Evolutionary conservation across 2,113 vertebrate species (phyloP).

Genomic region (Bos javanicus): DNA sequence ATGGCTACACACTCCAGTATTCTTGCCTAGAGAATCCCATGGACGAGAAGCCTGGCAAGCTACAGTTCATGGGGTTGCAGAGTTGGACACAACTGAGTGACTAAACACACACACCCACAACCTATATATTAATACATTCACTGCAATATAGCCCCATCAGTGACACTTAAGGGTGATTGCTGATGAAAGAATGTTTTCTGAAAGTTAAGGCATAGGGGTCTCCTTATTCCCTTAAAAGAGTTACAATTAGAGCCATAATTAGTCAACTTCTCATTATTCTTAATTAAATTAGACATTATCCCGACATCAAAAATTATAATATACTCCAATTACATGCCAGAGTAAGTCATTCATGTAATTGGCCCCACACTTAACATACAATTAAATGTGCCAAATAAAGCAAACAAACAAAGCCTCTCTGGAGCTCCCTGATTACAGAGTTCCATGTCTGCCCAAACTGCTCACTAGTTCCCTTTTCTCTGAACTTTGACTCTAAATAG

Average conservation of each 20-base stretch:
- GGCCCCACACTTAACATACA: not conserved
- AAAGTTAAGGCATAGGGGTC: not conserved
- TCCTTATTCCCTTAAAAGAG: not conserved
- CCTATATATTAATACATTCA: not conserved
- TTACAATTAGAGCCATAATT: constrained; percentile 29
- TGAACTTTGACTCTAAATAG: not conserved
- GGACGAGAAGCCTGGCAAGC: not conserved
- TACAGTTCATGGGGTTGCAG: not conserved
- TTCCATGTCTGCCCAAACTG: not conserved
- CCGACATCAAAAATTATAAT: not conserved
- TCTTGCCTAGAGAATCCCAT: not conserved
- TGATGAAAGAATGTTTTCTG: not conserved
- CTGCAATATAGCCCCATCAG: not conserved
- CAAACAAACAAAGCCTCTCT: not conserved
- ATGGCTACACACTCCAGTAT: not conserved
- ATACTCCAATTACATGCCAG: not conserved
- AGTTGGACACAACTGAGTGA: not conserved
- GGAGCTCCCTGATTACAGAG: not conserved
- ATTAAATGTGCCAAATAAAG: constrained; percentile 2
- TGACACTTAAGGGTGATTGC: not conserved
- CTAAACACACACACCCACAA: not conserved
- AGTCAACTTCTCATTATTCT: constrained; percentile 32
- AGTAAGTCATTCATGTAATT: constrained; percentile 25
- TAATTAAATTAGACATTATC: constrained; percentile 41
- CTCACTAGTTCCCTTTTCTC: not conserved